Base-by-base conservation (phyloP, 2,888 invertebrate species). In the Trichopoda pennipes region DNA sequence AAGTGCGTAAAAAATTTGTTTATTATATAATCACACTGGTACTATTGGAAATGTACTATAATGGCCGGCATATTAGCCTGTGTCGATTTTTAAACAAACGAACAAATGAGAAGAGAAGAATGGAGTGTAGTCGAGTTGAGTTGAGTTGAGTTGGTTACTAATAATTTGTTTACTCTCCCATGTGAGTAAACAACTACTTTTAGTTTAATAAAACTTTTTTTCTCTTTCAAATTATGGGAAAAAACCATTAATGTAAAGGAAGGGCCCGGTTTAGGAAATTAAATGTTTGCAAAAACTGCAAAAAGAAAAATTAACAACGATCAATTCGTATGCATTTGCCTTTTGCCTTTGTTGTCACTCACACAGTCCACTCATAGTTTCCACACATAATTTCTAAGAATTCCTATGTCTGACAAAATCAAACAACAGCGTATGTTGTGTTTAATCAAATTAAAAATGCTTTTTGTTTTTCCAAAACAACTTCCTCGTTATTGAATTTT, bases 241-340 rank as follows among this genome's bases (percentile, higher is more conserved):
- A 79, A 64, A 19, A 16, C 63, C 49, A 21, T 7, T n/a, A 49
- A 69, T 6, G 7, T 28, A 44, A 32, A 14, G 51, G 32, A 72
- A 79, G 79, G 79, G 73, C 61, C 74, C 68, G 73, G 79, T 80
- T 77, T 74, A 63, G 73, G 58, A 79, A 72, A 64, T 68, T 56
- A 28, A 56, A 55, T 42, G 73, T 73, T 42, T 74, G 23, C 23
- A 38, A 63, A 63, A 47, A 63, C 63, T 55, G 70, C 56, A 68
- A 38, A 4, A 28, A 6, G 8, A 28, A 28, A 28, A 28, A 28
- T 28, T 8, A 8, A 19, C n/a, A 9, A 56, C 23, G 16, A 47
- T 14, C 55, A n/a, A 55, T 9, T 44, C 35, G 21, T n/a, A n/a
- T n/a, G 21, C 21, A 35, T 19, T 66, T 17, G 17, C n/a, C n/a